A percentile compares a stretch with the other conserved stretches of the same genome.
Conservation (phyloP, 2,888 invertebrate genomes). For the Chesias legatella region DNA sequence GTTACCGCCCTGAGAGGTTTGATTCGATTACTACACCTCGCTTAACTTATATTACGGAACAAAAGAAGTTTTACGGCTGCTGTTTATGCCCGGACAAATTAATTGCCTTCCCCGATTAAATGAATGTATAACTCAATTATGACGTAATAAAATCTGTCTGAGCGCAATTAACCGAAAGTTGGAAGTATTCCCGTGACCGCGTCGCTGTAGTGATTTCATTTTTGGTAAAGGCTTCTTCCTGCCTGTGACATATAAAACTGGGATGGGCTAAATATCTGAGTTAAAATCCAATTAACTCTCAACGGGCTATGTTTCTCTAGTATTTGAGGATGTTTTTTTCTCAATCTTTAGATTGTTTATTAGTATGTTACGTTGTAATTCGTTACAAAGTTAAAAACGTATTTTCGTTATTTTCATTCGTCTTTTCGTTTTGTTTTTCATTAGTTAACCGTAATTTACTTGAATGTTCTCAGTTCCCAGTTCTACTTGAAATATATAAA, state of each 20-base stretch:
- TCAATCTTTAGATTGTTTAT: too few relatives aligned
- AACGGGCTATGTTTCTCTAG: too few relatives aligned
- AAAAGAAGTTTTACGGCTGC: conserved; percentile 33
- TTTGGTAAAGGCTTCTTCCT: conserved; percentile 9
- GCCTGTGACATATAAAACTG: conserved; percentile 4
- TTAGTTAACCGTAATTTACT: too few relatives aligned
- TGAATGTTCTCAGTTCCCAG: too few relatives aligned
- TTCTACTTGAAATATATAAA: too few relatives aligned
- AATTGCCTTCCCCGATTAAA: conserved; percentile 29
- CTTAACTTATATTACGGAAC: conserved; percentile 26
- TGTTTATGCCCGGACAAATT: conserved; percentile 32
- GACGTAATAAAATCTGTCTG: conserved; percentile 19
- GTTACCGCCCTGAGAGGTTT: conserved; percentile 44
- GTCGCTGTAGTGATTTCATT: conserved; percentile 13
- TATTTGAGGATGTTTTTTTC: too few relatives aligned
- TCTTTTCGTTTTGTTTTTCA: too few relatives aligned
- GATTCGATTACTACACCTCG: conserved; percentile 39
- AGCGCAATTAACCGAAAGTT: conserved; percentile 21
- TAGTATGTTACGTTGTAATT: too few relatives aligned
- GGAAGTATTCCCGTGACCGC: conserved; percentile 21
- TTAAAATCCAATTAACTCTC: too few relatives aligned
- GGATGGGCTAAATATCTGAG: too few relatives aligned
- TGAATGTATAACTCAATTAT: conserved; percentile 26
- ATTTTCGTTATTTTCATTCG: too few relatives aligned
- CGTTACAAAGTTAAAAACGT: too few relatives aligned